Evolutionary conservation across 2,797 vertebrate genomes (phyloP), one percentile per base, ranked within the genome.

Genomic region (Eremophila alpestris): DNA sequence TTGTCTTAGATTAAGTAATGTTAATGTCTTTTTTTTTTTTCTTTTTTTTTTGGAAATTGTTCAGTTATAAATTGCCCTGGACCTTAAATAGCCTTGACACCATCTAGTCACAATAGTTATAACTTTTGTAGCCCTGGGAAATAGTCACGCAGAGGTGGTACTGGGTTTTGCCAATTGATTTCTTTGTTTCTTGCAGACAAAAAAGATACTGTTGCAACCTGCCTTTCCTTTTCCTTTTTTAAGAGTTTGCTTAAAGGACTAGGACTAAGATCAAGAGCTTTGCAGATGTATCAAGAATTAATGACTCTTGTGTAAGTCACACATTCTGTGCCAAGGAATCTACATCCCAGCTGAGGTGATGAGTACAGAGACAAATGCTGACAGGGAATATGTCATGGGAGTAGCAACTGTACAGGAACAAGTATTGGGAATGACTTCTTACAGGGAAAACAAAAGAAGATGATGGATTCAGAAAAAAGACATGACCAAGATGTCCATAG

Each of bases 341-440:
- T 87, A 36, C 56, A 54, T 95, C 90, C 63, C 70, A 89, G 74
- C 43, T 82, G 90, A 95, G 80, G 48, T 81, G 94, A 89, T 0
- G 80, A 90, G 70, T 90, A 91, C 83, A 88, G 90, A 95, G 83
- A 79, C 80, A 93, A 73, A 82, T 21, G 90, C 73, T 96, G 90
- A 93, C 93, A 95, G 64, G 73, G 75, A 89, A n/a, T 48, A 36
- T 92, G 86, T 91, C 93, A 79, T 69, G 95, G 79, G 94, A 95
- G 46, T 82, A 95, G 77, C 70, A 87, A 55, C 32, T 71, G 62
- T 74, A 76, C 59, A 79, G 67, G 86, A 96, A 92, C 80, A 91
- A 96, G 86, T 91, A 92, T 95, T 95, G 88, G 59, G 83, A 87
- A 81, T 95, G 93, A 96, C 90, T 90, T 92, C 52, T 95, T 89